Base-by-base conservation (phyloP, 2,113 vertebrate genomes). In the Lethenteron camtschaticum region DNA sequence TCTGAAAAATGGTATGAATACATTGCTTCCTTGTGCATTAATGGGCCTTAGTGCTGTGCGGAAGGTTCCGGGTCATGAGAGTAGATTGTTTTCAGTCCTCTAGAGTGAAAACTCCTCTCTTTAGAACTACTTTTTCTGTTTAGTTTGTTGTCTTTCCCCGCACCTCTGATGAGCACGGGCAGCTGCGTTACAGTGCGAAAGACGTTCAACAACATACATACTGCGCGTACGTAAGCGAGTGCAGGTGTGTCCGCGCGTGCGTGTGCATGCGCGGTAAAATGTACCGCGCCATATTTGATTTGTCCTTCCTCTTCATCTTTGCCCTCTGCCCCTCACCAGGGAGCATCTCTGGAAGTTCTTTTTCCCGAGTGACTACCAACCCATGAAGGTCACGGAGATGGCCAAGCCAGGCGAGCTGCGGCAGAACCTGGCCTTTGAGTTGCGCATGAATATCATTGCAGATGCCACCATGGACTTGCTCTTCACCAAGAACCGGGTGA, bases 381-480 rank as follows among this genome's bases (percentile, higher is more conserved):
- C 86, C 74, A 83, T 99, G 85, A 92, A 89, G 76, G 83, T 87
- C 70, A 90, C 88, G 11, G 89, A 95, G 75, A 77, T 85, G 55
- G 80, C 88, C 59, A 79, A 86, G 74, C 86, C 90, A 55, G 89
- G 90, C 71, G 87, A 87, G 70, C 87, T 81, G 69, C 78, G 94
- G 68, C 90, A 96, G 77, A 96, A 95, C 71, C 90, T 90, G 73
- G 94, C 94, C 71, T 99, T 99, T 73, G 94, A 99, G 73, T 83
- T 99, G 20, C 81, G 94, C 69, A 99, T 99, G 92, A 99, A 99
- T 82, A 99, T 99, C 77, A 99, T 99, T 74, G 89, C 88, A 75
- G 90, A 99, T 75, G 90, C 94, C 73, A 99, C 92, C 70, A 94
- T 99, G 73, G 94, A 99, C 77, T 80, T 99, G 73, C 89, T 99